Conservation (phyloP, 2,888 invertebrate species). For the Agrotis segetum region DNA sequence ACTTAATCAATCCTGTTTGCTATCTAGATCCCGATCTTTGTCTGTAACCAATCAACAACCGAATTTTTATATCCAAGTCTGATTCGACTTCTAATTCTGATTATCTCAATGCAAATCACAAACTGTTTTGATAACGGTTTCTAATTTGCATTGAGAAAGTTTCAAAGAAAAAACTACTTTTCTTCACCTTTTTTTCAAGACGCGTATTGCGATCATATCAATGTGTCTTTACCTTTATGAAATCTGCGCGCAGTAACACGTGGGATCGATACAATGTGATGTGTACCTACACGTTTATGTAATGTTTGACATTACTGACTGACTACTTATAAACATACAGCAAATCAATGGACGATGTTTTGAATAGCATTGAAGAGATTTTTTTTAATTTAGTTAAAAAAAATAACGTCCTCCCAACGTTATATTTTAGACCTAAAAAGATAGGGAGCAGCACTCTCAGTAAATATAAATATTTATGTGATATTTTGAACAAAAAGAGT, state of each 20-base stretch:
- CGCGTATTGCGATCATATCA: neutral
- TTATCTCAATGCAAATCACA: too few relatives aligned
- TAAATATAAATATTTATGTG: too few relatives aligned
- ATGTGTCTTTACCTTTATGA: constrained; percentile 42
- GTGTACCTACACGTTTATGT: constrained; percentile 36
- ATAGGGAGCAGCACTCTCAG: neutral
- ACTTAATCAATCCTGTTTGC: too few relatives aligned
- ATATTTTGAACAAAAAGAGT: too few relatives aligned
- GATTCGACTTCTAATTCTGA: too few relatives aligned
- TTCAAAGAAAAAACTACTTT: too few relatives aligned
- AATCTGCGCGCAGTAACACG: constrained; percentile 32
- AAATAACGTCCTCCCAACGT: too few relatives aligned
- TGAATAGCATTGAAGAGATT: neutral
- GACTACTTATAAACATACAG: constrained; percentile 38
- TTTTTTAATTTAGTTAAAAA: neutral
- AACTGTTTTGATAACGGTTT: too few relatives aligned
- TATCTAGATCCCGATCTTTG: too few relatives aligned
- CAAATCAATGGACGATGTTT: constrained; percentile 11
- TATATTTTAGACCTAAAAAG: neutral
- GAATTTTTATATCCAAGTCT: too few relatives aligned
- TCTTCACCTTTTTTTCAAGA: neutral
- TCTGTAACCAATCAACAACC: too few relatives aligned
- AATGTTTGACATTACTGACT: constrained; percentile 43
- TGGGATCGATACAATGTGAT: constrained; percentile 55
- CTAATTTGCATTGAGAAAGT: too few relatives aligned